Base-by-base conservation (phyloP, 2,113 vertebrate genomes). In the Progne subis region DNA sequence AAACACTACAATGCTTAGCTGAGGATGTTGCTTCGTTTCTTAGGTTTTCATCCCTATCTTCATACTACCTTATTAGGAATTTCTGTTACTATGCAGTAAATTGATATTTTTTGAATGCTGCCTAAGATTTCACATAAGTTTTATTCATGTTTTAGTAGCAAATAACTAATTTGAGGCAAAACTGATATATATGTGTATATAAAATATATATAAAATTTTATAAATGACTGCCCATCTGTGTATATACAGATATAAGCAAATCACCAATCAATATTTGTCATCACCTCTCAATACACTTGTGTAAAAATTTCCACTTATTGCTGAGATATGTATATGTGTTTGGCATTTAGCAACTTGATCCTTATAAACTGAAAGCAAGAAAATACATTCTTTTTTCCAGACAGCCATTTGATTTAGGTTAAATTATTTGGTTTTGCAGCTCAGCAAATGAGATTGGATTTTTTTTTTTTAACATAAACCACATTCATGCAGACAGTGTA, bases 391-490 rank as follows among this genome's bases (percentile, higher is more conserved):
- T 81, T 85, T 88, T 60, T 86, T 94, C 72, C 31, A 68, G 86
- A 86, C 87, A 90, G 68, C 47, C 56, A 46, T 94, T 96, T 93
- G 90, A 95, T 96, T 92, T 90, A 90, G 37, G 86, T 91, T 96
- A 89, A 96, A 94, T 95, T 79, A 76, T 94, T 95, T 96, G 70
- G 92, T 82, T 94, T 90, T 96, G 71, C 53, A 83, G 78, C 67
- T 94, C 78, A 3, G 57, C 69, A 95, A 93, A 88, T 88, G 84
- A 95, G 59, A 94, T 85, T 50, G 63, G 34, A 47, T 43, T 57
- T 52, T 81, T 86, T 91, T 76, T 78, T 81, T 86, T 91, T 84
- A 32, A 23, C 59, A 80, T 90, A 84, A 92, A 93, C 93, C 92
- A 70, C 92, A 95, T 94, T 95, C 59, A 93, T 92, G 71, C 78